phyloP scores from a whole-genome alignment of 2,797 vertebrate genomes.

The Ptychobarbus kaznakovi region DNA sequence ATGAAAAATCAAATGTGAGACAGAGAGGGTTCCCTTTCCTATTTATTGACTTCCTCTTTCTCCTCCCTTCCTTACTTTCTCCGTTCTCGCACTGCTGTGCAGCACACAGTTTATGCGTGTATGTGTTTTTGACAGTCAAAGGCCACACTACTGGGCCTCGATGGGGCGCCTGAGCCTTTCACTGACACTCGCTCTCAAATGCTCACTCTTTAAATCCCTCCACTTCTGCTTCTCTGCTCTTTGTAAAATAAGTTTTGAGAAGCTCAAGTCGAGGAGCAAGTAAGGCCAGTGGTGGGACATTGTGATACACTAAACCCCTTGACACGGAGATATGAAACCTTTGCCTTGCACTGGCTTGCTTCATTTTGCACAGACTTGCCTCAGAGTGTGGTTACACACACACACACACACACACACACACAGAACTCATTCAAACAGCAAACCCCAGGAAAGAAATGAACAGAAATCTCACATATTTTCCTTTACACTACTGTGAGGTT shows the following conservation, averaged over 20 bases:
- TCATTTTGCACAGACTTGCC: neutral
- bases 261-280: constrained; percentile 37
- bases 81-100: neutral
- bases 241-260: constrained; percentile 34
- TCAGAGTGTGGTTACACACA: constrained; percentile 28
- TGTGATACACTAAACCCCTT: constrained; percentile 24
- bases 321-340: constrained; percentile 28
- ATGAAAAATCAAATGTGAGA: constrained; percentile 1
- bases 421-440: neutral
- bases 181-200: constrained; percentile 4
- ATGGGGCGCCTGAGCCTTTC: constrained; percentile 23
- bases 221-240: constrained; percentile 23
- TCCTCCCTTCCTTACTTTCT: neutral
- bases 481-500: neutral
- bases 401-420: neutral
- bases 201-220: constrained; percentile 29
- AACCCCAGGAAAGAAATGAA: neutral
- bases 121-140: constrained; percentile 46
- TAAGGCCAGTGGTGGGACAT: constrained; percentile 34
- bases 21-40: neutral
- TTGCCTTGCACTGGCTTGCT: neutral
- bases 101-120: constrained; percentile 22
- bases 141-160: constrained; percentile 18
- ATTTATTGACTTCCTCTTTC: neutral
- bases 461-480: neutral